Conservation (phyloP, 1,140 invertebrate species). For the Drosophila obscura region DNA sequence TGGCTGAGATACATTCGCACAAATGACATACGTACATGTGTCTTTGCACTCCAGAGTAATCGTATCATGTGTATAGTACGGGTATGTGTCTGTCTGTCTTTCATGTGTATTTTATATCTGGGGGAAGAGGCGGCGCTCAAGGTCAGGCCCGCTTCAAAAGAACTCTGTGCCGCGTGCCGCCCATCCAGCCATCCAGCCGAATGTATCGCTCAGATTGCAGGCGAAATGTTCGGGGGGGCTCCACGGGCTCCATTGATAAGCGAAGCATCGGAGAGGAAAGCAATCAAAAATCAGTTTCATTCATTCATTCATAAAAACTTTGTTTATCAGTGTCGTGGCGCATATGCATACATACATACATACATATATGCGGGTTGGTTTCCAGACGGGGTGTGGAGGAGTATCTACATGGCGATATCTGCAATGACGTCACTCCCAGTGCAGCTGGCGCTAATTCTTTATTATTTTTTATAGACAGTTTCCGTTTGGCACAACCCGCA, state of each 20-base stretch:
- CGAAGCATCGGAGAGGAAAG: constrained; percentile 51
- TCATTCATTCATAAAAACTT: constrained; percentile 76
- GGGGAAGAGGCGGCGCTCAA: constrained; percentile 37
- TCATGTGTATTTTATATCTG: constrained; percentile 9
- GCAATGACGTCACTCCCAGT: constrained; percentile 61
- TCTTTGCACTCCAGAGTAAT: constrained; percentile 10
- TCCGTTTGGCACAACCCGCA: constrained; percentile 49
- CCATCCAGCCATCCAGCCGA: constrained; percentile 11
- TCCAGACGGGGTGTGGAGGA: constrained; percentile 1
- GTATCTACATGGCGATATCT: too few species aligned
- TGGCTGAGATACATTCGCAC: constrained; percentile 7
- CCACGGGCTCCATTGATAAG: constrained; percentile 59
- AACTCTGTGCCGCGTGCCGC: constrained; percentile 49
- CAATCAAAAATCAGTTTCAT: constrained; percentile 70
- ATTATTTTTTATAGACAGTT: constrained; percentile 27
- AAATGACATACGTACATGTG: constrained; percentile 43
- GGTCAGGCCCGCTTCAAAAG: constrained; percentile 69
- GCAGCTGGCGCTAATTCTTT: constrained; percentile 69
- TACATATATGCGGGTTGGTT: constrained; percentile 23
- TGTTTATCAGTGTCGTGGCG: constrained; percentile 45
- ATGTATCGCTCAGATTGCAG: constrained; percentile 32
- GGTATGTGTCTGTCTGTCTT: neutral
- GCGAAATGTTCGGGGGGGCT: constrained; percentile 12
- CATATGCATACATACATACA: neutral
- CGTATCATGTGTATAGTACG: neutral